Percentiles rank a stretch among this genome's conserved stretches.
phyloP scores from a whole-genome alignment of 2,113 vertebrate genomes.

The Proterorhinus semilunaris region DNA sequence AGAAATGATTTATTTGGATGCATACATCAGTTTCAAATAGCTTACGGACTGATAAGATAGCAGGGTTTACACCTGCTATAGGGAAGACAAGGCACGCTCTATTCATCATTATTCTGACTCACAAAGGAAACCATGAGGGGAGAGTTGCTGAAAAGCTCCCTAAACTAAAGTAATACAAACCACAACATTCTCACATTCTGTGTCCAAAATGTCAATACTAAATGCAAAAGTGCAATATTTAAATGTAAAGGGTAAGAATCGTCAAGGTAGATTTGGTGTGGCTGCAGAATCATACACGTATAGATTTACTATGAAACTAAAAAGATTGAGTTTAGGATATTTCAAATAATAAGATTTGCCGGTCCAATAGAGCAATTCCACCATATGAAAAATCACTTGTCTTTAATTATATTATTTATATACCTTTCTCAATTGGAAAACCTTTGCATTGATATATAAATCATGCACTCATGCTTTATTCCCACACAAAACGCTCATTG shows the following conservation, averaged over 20 bases:
- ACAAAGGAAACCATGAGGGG: slow-evolving; percentile 23
- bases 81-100: slow-evolving; percentile 30
- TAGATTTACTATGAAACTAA: no score
- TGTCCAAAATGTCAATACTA: no score
- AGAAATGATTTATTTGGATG: slow-evolving; percentile 74
- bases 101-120: slow-evolving; percentile 68
- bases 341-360: no score
- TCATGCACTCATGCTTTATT: not conserved
- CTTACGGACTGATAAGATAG: slow-evolving; percentile 61
- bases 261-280: no score
- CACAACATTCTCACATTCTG: not conserved
- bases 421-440: not conserved
- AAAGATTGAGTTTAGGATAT: no score
- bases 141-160: not conserved
- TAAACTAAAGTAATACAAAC: not conserved
- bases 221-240: no score
- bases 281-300: no score
- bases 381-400: no score
- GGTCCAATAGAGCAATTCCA: no score
- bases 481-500: slow-evolving; percentile 1
- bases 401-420: not conserved
- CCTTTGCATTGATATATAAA: not conserved
- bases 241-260: no score
- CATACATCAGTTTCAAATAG: slow-evolving; percentile 63
- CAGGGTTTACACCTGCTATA: slow-evolving; percentile 56